Percentiles rank a stretch among this genome's conserved stretches.
These are phyloP conservation scores for Atlantisia rogersi DNA, from an alignment of 2,113 vertebrate genomes.

Conservation along the genomic window DNA sequence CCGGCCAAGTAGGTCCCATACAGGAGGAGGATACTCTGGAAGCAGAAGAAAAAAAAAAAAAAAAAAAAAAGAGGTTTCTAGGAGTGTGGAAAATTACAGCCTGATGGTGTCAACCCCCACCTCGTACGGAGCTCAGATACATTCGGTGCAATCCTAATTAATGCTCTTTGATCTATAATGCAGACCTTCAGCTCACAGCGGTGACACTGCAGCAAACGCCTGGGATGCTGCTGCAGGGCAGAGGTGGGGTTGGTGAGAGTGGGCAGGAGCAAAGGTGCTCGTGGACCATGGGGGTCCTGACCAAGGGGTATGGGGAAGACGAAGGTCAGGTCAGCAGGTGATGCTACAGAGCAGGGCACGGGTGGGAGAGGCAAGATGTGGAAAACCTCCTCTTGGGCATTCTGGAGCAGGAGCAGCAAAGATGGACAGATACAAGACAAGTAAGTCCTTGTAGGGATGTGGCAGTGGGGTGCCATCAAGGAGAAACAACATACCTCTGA, in stretches of 20 bases:
- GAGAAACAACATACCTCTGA: neutral
- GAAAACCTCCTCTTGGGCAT: neutral
- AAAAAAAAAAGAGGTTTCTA: neutral
- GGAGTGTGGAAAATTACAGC: slow-evolving; percentile 36
- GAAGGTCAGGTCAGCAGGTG: neutral
- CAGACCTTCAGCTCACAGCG: neutral
- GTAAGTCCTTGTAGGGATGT: neutral
- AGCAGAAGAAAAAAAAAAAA: slow-evolving; percentile 41
- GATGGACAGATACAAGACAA: neutral
- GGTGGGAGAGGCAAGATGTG: neutral
- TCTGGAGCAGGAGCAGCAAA: neutral
- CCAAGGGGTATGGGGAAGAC: fast-evolving
- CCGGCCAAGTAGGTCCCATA: slow-evolving; percentile 93
- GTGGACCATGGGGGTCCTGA: fast-evolving
- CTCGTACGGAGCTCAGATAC: neutral
- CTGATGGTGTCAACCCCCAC: neutral
- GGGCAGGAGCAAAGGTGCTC: fast-evolving
- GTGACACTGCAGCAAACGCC: neutral
- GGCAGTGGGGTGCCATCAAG: neutral
- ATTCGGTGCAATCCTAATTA: slow-evolving; percentile 24
- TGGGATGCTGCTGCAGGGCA: neutral
- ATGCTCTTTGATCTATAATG: slow-evolving; percentile 50
- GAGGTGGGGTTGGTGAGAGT: neutral
- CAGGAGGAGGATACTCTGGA: slow-evolving; percentile 88
- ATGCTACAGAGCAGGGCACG: neutral